phyloP scores from a whole-genome alignment of 2,113 vertebrate genomes.

The Trogon surrucura region DNA sequence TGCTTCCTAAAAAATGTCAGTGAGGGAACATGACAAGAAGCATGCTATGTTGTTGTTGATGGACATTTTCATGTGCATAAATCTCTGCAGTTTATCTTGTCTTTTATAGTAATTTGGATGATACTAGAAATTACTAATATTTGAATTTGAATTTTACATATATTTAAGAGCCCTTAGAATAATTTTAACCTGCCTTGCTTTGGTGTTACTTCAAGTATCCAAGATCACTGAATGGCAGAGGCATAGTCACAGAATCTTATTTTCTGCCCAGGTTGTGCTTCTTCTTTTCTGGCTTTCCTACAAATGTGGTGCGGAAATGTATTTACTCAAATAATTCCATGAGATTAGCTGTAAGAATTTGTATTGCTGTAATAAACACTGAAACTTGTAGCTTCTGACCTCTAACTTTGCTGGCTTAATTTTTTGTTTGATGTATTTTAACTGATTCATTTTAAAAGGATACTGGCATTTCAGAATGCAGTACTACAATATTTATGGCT shows the following conservation, averaged over 20 bases:
- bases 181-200: background rate
- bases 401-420: background rate
- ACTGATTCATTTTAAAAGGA: background rate
- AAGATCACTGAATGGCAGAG: background rate
- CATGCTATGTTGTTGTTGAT: background rate
- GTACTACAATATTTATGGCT: background rate
- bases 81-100: background rate
- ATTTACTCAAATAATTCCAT: background rate
- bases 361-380: background rate
- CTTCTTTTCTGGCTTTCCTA: background rate
- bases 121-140: background rate
- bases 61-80: background rate
- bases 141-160: background rate
- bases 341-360: background rate
- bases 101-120: background rate
- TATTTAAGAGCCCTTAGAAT: background rate
- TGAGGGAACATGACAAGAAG: background rate
- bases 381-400: background rate
- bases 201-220: background rate
- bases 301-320: background rate
- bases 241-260: background rate
- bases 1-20: background rate
- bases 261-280: background rate
- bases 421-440: background rate
- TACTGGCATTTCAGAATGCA: background rate